These are phyloP conservation scores for Scolopax bukidnonensis DNA, from an alignment of 2,797 vertebrate species.

Conservation along the genomic window DNA sequence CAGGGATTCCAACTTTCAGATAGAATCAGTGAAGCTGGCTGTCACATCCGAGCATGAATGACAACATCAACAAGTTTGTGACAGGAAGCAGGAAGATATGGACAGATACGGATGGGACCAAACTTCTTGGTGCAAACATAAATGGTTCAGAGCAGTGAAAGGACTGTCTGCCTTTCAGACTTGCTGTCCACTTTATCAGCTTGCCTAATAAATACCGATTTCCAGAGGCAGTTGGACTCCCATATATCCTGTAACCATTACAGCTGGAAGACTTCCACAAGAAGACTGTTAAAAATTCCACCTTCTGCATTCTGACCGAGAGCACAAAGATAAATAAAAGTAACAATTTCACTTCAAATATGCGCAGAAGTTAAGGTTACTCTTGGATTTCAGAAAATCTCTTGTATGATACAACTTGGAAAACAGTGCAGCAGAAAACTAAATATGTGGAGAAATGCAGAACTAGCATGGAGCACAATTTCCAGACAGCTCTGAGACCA, in stretches of 20 bases:
- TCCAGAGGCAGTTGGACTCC: not conserved
- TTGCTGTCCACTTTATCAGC: not conserved
- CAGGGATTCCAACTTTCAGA: not conserved
- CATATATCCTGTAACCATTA: not conserved
- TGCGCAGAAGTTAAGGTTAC: not conserved
- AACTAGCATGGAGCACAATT: not conserved
- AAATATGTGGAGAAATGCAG: not conserved
- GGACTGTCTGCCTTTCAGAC: not conserved
- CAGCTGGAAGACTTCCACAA: not conserved
- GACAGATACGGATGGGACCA: rapidly evolving
- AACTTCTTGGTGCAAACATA: not conserved
- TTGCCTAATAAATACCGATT: not conserved
- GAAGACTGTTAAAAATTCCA: not conserved
- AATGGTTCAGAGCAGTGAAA: not conserved
- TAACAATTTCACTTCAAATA: not conserved
- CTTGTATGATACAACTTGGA: not conserved
- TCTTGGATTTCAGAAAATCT: not conserved
- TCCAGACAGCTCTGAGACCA: not conserved
- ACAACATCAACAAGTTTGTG: not conserved
- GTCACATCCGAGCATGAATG: not conserved
- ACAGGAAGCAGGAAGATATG: not conserved
- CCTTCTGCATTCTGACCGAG: not conserved
- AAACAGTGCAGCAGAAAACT: not conserved
- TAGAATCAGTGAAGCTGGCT: not conserved
- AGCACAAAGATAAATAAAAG: not conserved